Percentiles rank a stretch among this genome's conserved stretches.
Evolutionary conservation across 2,888 invertebrate species (phyloP).

Genomic region (Drosophila quinaria): DNA sequence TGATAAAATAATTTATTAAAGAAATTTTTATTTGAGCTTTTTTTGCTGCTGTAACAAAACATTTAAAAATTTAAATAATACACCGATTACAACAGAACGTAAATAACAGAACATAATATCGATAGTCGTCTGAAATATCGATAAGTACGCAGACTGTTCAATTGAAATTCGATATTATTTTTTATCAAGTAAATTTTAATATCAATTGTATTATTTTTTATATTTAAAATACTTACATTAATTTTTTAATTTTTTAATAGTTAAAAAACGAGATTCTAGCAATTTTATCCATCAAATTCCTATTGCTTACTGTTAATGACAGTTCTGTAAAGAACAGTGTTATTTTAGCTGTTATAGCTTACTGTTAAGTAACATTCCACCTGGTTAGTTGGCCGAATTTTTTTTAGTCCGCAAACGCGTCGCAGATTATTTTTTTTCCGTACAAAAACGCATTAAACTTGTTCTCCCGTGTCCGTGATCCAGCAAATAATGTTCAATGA

Average conservation of each 20-base stretch:
- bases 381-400: slow-evolving; percentile 60
- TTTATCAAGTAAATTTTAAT: too few relatives aligned
- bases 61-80: not conserved
- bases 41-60: not conserved
- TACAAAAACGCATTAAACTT: slow-evolving; percentile 35
- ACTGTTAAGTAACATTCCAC: slow-evolving; percentile 55
- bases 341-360: not conserved
- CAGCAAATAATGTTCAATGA: slow-evolving; percentile 43
- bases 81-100: not conserved
- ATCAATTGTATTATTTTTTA: too few relatives aligned
- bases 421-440: slow-evolving; percentile 44
- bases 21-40: not conserved
- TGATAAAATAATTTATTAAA: too few relatives aligned
- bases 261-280: too few relatives aligned
- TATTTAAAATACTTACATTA: too few relatives aligned
- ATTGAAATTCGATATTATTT: too few relatives aligned
- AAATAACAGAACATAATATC: slow-evolving; percentile 4
- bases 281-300: too few relatives aligned
- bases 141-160: not conserved
- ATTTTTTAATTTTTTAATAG: too few relatives aligned
- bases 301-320: too few relatives aligned
- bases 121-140: not conserved
- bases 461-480: slow-evolving; percentile 22
- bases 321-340: too few relatives aligned
- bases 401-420: slow-evolving; percentile 55